Base-by-base conservation (phyloP, 2,113 vertebrate genomes). In the Ursus arctos region DNA sequence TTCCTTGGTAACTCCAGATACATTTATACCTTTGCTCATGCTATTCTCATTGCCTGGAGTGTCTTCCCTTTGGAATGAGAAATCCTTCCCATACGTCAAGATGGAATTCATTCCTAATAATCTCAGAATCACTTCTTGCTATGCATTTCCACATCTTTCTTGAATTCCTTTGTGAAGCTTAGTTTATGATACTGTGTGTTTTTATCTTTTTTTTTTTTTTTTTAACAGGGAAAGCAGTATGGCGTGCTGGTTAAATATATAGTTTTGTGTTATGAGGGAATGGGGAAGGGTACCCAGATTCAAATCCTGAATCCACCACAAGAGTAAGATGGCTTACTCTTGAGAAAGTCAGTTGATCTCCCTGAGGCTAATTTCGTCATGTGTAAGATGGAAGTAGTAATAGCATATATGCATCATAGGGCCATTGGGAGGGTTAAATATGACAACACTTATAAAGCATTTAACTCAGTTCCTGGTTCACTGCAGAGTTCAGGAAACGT, bases 321-420 rank as follows among this genome's bases (percentile, higher is more conserved):
- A 43, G 43, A 43, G 43, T 43, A 43, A n/a, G 11, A n/a, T 86
- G 49, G 19, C 22, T 31, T 49, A 49, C 10, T 18, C 26, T 76
- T 89, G 28, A 95, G 59, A 77, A 86, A 93, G 51, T 88, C 36
- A 79, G 0, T 36, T 94, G 93, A 33, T 63, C 11, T 67, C 40
- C 40, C 67, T 49, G n/a, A 89, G 24, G 74, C 15, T 69, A 89
- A 95, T 92, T 84, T 83, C 47, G n/a, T 87, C 15, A 31, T 91
- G 18, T 90, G 15, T 90, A 82, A 96, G 94, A 72, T 88, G 7
- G 28, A 96, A 51, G 71, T 89, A 53, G 40, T 86, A 71, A 91
- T 36, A 65, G n/a, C 33, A 83, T 95, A 47, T 67, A 24, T 74
- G 84, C 1, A 1, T 74, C 69, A 76, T 76, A 87, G 40, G 55